Evolutionary conservation across 2,888 invertebrate species (phyloP).

Genomic region (Limulus polyphemus): DNA sequence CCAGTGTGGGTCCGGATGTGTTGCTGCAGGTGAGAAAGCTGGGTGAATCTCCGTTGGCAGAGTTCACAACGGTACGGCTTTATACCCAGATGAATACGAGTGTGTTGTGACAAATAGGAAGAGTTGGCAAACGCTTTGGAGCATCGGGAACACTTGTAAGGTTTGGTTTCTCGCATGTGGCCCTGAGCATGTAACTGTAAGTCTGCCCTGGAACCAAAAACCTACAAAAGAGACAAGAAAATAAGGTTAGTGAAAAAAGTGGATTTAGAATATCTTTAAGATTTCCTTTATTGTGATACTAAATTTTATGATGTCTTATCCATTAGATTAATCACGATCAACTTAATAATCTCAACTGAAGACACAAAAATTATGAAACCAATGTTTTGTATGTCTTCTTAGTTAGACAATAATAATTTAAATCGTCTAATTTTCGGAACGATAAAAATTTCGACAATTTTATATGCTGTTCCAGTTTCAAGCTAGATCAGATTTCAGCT

Average conservation of each 20-base stretch:
- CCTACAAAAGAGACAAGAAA: slow-evolving; percentile 50
- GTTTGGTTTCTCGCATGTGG: slow-evolving; percentile 98
- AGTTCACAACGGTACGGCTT: slow-evolving; percentile 98
- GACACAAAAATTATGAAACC: too few species aligned
- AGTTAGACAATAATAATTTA: too few species aligned
- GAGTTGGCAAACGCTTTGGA: slow-evolving; percentile 98
- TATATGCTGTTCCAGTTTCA: too few species aligned
- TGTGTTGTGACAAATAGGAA: slow-evolving; percentile 97
- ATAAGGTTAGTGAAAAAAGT: not conserved
- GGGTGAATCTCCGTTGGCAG: slow-evolving; percentile 96
- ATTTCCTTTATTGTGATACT: too few species aligned
- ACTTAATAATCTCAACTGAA: too few species aligned
- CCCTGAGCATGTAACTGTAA: slow-evolving; percentile 93
- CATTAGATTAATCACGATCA: too few species aligned
- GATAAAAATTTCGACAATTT: too few species aligned
- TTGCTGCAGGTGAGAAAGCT: slow-evolving; percentile 96
- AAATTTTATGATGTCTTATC: too few species aligned
- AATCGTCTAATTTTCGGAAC: too few species aligned
- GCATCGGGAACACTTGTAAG: slow-evolving; percentile 98
- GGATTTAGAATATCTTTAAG: too few species aligned
- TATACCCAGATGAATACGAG: slow-evolving; percentile 95
- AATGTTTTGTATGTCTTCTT: too few species aligned
- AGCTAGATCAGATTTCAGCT: too few species aligned
- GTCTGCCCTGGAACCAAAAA: slow-evolving; percentile 94
- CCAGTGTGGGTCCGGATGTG: slow-evolving; percentile 99